Conservation (phyloP, 2,888 invertebrate species). For the Aleiodes leptofemur region DNA sequence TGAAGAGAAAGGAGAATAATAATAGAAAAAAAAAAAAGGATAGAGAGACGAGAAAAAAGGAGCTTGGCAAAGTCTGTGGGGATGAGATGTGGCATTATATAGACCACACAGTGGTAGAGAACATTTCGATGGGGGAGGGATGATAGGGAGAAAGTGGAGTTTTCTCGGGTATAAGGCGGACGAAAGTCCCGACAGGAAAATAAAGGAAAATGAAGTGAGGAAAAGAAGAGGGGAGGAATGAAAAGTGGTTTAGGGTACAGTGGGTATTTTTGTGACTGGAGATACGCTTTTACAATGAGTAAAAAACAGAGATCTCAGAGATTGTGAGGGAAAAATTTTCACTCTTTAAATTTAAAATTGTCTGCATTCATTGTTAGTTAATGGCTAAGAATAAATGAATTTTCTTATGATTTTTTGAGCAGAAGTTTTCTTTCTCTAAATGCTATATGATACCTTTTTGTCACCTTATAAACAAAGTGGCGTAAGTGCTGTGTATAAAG, state of each 20-base stretch:
- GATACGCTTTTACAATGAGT: conserved; percentile 23
- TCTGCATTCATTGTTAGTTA: too few relatives aligned
- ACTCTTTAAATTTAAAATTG: neutral
- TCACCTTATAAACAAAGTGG: too few relatives aligned
- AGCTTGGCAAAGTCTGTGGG: conserved; percentile 32
- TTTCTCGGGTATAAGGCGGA: conserved; percentile 45
- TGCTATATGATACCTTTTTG: too few relatives aligned
- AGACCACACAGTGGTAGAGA: conserved; percentile 12
- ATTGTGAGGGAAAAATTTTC: conserved; percentile 2
- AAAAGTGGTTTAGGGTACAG: conserved; percentile 52
- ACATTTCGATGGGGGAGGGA: conserved; percentile 35
- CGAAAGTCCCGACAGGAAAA: conserved; percentile 53
- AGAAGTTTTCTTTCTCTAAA: too few relatives aligned
- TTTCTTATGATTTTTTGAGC: too few relatives aligned
- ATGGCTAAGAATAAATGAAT: too few relatives aligned
- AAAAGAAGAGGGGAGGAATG: conserved; percentile 11
- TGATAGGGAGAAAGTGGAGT: conserved; percentile 50
- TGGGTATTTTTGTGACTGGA: conserved; percentile 60
- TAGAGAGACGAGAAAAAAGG: neutral
- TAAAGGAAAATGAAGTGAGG: conserved; percentile 54
- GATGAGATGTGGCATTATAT: conserved; percentile 11
- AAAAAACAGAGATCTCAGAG: neutral
- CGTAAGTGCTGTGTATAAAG: too few relatives aligned
- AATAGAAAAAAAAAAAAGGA: neutral
- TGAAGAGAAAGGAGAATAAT: neutral